Percentiles rank a stretch among this genome's conserved stretches.
phyloP scores from a whole-genome alignment of 1,140 invertebrate genomes.

The Camponotus vicinus region DNA sequence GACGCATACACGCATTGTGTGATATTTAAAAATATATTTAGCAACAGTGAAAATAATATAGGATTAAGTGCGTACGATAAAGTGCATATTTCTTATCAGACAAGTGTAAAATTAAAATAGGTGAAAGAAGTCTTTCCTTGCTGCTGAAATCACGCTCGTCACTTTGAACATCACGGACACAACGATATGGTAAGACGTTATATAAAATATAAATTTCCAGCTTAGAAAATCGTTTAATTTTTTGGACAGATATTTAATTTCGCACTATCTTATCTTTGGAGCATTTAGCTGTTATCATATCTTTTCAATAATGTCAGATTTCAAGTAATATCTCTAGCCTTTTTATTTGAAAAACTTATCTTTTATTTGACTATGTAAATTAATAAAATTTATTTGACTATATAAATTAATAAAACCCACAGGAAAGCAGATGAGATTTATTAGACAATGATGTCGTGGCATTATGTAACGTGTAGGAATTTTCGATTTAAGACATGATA shows the following conservation, averaged over 20 bases:
- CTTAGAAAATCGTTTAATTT: background rate
- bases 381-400: too few relatives aligned
- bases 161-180: background rate
- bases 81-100: slow-evolving; percentile 21
- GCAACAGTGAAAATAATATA: background rate
- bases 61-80: background rate
- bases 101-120: slow-evolving; percentile 27
- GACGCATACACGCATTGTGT: background rate
- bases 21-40: background rate
- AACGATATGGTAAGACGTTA: slow-evolving; percentile 51
- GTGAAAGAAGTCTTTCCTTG: background rate
- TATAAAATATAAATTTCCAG: background rate
- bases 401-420: background rate
- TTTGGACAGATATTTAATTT: background rate
- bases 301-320: background rate
- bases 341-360: background rate
- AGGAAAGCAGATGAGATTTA: background rate
- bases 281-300: background rate
- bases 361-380: background rate
- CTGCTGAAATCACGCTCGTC: background rate
- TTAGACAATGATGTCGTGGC: background rate
- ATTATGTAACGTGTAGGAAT: too few relatives aligned
- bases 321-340: background rate
- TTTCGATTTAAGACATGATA: background rate
- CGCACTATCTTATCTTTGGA: slow-evolving; percentile 10